Base-by-base conservation (phyloP, 2,113 vertebrate genomes). In the Tachysurus fulvidraco region DNA sequence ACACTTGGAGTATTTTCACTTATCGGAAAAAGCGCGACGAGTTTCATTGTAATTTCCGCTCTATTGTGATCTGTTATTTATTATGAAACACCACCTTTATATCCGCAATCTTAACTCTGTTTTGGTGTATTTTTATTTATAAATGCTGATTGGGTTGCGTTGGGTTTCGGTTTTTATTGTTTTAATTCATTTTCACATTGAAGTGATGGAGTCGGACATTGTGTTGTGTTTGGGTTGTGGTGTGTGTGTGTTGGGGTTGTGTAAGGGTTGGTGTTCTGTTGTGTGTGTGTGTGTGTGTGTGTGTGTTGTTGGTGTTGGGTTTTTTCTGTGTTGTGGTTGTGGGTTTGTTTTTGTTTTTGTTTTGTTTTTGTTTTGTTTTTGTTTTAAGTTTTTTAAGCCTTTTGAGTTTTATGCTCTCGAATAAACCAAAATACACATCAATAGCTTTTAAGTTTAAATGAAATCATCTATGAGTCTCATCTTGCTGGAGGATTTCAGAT, bases 1-100 rank as follows among this genome's bases (percentile, higher is more conserved):
- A 41, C 19, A 60, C 0, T 81, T 79, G 10, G 52, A 11, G 77
- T 59, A 60, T 44, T 60, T 8, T 25, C 17, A 60, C 30, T 60
- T 23, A 21, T 81, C 78, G 16, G 52, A 17, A 12, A n/a, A 79
- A 59, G 77, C 77, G 77, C 77, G 77, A 80, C 7, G n/a, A 36
- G 25, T 41, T 80, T 23, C 28, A 59, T 80, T 60, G 78, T 81
- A 41, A 81, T 60, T 81, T 81, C 55, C 78, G 78, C 78, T 81
- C 30, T 50, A 41, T 81, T 80, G 78, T 80, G 28, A 80, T 36
- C 3, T 54, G 2, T 60, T 60, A 41, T 81, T 81, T 81, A 81
- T 59, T 23, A 44, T 23, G 19, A 25, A 59, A 57, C 19, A 0
- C 4, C 4, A 25, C 3, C 19, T 1, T 41, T 60, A 1, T 25